phyloP scores from a whole-genome alignment of 2,113 vertebrate species.

The Myanophis thanlyinensis region DNA sequence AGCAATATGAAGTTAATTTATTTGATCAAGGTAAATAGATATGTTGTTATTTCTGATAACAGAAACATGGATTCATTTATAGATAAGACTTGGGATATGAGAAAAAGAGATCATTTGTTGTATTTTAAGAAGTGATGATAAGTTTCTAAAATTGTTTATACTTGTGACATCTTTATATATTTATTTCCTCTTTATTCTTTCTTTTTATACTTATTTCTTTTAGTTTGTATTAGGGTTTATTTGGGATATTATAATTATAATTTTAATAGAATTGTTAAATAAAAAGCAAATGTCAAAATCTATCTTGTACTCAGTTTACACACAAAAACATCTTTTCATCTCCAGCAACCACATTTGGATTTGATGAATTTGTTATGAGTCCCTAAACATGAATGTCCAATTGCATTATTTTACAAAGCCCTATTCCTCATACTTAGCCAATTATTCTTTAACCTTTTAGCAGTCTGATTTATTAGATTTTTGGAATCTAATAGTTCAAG shows the following conservation, averaged over 20 bases:
- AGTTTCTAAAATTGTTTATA: not conserved
- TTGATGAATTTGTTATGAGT: not conserved
- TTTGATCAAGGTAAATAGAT: not conserved
- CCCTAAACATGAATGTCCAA: not conserved
- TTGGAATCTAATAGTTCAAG: not conserved
- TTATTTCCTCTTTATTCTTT: not conserved
- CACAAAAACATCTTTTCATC: not conserved
- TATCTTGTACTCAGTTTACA: not conserved
- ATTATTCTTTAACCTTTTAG: not conserved
- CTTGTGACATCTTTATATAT: not conserved
- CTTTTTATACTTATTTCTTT: not conserved
- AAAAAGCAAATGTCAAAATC: not conserved
- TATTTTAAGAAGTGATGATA: not conserved
- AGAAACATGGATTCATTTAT: not conserved
- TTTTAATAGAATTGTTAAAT: not conserved
- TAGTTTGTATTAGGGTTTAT: not conserved
- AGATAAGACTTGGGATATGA: not conserved
- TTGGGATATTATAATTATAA: not conserved
- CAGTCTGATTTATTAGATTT: not conserved
- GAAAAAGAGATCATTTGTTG: not conserved
- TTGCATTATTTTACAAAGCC: not conserved
- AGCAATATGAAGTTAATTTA: not conserved
- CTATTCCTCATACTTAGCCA: not conserved
- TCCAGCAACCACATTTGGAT: not conserved
- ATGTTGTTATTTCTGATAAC: not conserved